Percentiles rank a stretch among this genome's conserved stretches.
Conservation (phyloP, 2,797 vertebrate genomes). For the Echeneis naucrates region DNA sequence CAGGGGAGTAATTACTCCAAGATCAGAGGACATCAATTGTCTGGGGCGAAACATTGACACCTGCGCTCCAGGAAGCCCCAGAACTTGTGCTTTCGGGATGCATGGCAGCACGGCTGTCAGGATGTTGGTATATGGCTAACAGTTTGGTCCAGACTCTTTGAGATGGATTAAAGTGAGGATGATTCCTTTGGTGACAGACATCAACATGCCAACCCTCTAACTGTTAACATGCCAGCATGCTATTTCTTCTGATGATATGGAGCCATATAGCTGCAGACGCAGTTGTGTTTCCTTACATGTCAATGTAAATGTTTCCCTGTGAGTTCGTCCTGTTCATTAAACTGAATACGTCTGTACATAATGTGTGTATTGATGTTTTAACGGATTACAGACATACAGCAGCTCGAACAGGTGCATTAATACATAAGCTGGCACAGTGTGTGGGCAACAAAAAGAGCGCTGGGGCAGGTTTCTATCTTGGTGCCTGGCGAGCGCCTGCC, state of each 20-base stretch:
- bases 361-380: neutral
- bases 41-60: conserved; percentile 40
- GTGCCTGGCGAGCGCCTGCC: conserved; percentile 49
- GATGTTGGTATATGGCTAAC: neutral
- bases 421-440: neutral
- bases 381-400: neutral
- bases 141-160: neutral
- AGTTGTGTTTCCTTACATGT: neutral
- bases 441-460: conserved; percentile 28
- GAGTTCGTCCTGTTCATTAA: neutral
- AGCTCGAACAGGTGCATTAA: neutral
- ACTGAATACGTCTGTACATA: neutral
- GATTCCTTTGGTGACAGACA: neutral
- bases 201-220: neutral
- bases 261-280: neutral
- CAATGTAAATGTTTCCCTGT: neutral
- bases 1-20: conserved; percentile 29
- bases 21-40: conserved; percentile 46
- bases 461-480: conserved; percentile 26
- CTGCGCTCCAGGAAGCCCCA: neutral
- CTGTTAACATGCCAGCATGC: neutral
- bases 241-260: neutral
- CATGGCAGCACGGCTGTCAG: neutral
- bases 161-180: neutral
- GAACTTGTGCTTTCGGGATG: neutral